Percentiles rank a stretch among this genome's conserved stretches.
Conservation (phyloP, 2,888 invertebrate genomes). For the Drosophila ochracea region DNA sequence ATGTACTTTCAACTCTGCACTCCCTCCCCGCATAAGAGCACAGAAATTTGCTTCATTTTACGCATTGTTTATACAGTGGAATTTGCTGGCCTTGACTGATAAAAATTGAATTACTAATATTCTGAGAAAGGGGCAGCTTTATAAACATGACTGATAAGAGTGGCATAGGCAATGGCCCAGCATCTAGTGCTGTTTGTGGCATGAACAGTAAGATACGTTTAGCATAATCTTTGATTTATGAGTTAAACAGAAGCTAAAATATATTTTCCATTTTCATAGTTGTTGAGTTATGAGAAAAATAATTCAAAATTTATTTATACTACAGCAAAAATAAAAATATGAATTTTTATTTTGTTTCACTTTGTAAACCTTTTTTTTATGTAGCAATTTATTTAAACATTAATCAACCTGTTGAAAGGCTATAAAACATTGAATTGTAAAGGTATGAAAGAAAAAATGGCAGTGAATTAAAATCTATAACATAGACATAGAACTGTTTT, state of each 20-base stretch:
- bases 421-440: no score
- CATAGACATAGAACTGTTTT: no score
- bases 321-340: neutral
- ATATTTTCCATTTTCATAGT: neutral
- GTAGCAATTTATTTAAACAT: no score
- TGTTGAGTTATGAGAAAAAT: neutral
- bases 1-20: conserved; percentile 49
- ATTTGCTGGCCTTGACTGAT: conserved; percentile 5
- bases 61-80: conserved; percentile 39
- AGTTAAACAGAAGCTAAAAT: neutral
- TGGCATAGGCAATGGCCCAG: neutral
- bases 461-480: no score
- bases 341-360: neutral
- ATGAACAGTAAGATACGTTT: neutral
- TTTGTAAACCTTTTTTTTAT: no score
- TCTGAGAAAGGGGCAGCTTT: conserved; percentile 2
- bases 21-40: neutral
- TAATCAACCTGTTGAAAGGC: no score
- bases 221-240: neutral
- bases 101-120: neutral
- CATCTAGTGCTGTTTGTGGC: no score
- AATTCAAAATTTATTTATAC: neutral
- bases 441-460: no score
- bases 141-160: conserved; percentile 2
- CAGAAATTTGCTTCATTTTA: conserved; percentile 31